These are phyloP conservation scores for Salarias fasciatus DNA, from an alignment of 2,797 vertebrate genomes.

Conservation along the genomic window DNA sequence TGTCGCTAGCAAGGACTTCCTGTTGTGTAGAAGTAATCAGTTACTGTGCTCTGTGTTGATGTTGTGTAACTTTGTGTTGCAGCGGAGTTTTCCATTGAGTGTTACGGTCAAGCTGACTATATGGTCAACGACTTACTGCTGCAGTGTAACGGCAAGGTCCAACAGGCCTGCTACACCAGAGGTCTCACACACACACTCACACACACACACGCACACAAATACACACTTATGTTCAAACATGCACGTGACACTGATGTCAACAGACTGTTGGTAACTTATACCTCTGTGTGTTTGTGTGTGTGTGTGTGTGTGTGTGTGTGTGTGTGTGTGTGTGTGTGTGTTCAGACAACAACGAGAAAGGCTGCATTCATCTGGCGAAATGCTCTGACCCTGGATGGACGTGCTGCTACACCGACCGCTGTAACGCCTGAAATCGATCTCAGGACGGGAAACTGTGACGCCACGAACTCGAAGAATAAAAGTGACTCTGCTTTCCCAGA, in stretches of 20 bases:
- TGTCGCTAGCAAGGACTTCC: no score
- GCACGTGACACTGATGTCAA: no score
- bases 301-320: no score
- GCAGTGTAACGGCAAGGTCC: constrained; percentile 49
- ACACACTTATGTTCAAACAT: no score
- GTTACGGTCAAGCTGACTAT: constrained; percentile 71
- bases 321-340: neutral
- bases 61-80: constrained; percentile 22
- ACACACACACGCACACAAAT: no score
- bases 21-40: no score
- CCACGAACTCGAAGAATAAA: neutral
- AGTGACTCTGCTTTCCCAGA: no score
- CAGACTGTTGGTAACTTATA: no score
- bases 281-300: no score
- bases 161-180: constrained; percentile 73
- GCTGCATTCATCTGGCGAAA: constrained; percentile 51
- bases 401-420: constrained; percentile 65
- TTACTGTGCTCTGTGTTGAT: no score
- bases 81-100: constrained; percentile 61
- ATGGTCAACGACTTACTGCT: constrained; percentile 59
- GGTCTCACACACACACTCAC: no score
- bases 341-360: constrained; percentile 74
- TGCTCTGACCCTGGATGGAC: constrained; percentile 64
- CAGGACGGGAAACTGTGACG: neutral
- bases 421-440: constrained; percentile 63